Evolutionary conservation across 2,797 vertebrate species (phyloP), one percentile per base, ranked within the genome.

Genomic region (Gallinago stenura): DNA sequence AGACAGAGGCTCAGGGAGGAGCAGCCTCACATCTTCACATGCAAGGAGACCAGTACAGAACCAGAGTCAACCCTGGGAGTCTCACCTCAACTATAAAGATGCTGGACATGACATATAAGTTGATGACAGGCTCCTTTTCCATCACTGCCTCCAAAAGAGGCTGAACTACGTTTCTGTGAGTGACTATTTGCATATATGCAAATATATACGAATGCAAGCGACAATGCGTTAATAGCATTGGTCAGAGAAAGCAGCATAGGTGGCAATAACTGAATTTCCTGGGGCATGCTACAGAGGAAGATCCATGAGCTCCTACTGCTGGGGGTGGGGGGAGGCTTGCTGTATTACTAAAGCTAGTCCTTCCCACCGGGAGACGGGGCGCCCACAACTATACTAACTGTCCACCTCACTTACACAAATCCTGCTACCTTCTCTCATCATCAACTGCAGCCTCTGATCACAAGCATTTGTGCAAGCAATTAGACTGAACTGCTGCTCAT

Each of bases 171-270:
- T 15, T 86, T 31, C 33, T 61, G 41, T 3, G 2, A 87, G 15
- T 41, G 19, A 51, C 48, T 51, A 72, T 75, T 76, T 87, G 66
- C 54, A 84, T 51, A 65, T 31, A 79, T 12, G 35, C 18, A 94
- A 81, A 90, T 69, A 66, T 0, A 0, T 7, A 68, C 9, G 8
- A 76, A 69, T 28, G 18, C 62, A 90, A 92, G 48, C 33, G 15
- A 77, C 5, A 78, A 56, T 2, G 3, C 0, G 3, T 61, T 75
- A 25, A 48, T 7, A 58, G 58, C 1, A 0, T 2, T 62, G 70
- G 35, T 76, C 81, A 93, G 71, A 72, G 71, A 84, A 92, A 90
- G 46, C 0, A 41, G 20, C 39, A 62, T 13, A 41, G 4, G 41
- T 16, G 33, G 50, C 60, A 86, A 76, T 5, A 10, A 87, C 54